These are phyloP conservation scores for Aplysina aerophoba DNA, from an alignment of 37 sponge, comb jelly and placozoan genomes.

Conservation along the genomic window DNA sequence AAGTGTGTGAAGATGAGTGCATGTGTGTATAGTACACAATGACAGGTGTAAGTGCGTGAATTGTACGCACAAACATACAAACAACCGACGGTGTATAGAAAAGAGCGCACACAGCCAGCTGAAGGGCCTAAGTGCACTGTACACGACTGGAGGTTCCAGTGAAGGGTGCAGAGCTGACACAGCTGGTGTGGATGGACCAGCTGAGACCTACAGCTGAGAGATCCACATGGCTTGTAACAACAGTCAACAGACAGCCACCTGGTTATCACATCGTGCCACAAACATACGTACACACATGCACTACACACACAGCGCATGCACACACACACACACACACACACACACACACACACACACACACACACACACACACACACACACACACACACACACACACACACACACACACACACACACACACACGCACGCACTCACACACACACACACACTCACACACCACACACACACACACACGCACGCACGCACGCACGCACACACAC, in stretches of 20 bases:
- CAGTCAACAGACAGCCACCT: background rate
- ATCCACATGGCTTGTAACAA: too few species aligned
- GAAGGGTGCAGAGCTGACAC: background rate
- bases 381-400: slow-evolving; percentile 5
- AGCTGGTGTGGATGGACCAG: background rate
- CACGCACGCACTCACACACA: background rate
- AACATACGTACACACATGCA: background rate
- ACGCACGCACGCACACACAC: background rate
- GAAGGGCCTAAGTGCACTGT: background rate
- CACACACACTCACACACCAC: slow-evolving; percentile 11
- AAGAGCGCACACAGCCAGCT: too few species aligned
- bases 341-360: slow-evolving; percentile 39
- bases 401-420: slow-evolving; percentile 5
- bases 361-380: slow-evolving; percentile 36
- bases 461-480: background rate
- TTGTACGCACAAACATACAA: too few species aligned
- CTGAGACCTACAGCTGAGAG: too few species aligned
- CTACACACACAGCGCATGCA: background rate
- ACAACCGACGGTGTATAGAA: too few species aligned
- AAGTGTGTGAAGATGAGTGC: too few species aligned
- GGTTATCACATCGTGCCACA: background rate
- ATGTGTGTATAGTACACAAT: too few species aligned
- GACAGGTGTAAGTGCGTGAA: too few species aligned
- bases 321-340: slow-evolving; percentile 32
- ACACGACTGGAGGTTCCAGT: background rate